Evolutionary conservation across 2,113 vertebrate species (phyloP), one percentile per base, ranked within the genome.

Genomic region (Megatriorchis doriae): DNA sequence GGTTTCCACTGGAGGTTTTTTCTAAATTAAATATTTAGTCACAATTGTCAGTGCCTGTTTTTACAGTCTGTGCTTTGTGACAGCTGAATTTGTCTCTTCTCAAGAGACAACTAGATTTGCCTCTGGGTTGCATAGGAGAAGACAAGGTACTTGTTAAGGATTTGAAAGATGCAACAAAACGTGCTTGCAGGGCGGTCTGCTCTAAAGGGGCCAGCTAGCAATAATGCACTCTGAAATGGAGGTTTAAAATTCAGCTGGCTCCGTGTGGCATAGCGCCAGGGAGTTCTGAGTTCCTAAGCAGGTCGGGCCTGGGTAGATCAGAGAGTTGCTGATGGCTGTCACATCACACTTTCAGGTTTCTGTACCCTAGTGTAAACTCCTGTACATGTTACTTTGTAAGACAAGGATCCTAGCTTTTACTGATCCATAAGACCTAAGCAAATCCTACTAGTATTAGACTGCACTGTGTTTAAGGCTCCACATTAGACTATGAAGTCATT

Each of bases 261-360:
- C 19, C 0, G 0, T 4, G 3, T 52, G 42, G 21, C 27, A 11
- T 3, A 21, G 19, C 5, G 2, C 61, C 70, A 62, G 36, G 0
- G 0, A 73, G 26, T 62, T 42, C 38, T 19, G 40, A 74, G 53
- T 32, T 88, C 62, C 15, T 70, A 65, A 62, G 67, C 42, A 62
- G 42, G 20, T 70, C 50, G 78, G 22, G 34, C 58, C 71, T 53
- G 29, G 11, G 25, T 42, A 38, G 59, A 34, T 74, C 34, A 1
- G 1, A 73, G 43, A 58, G n/a, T 6, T 25, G 13, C 47, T 71
- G 40, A 15, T 31, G 23, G 26, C 40, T 52, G 20, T 61, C 61
- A 62, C 34, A 19, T 87, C 9, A 13, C n/a, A 7, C 27, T 47
- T 65, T 7, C 31, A 42, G 14, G 7, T 68, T 93, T 74, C 61